These are phyloP conservation scores for Sceloporus tristichus DNA, from an alignment of 2,113 vertebrate species.

Conservation along the genomic window DNA sequence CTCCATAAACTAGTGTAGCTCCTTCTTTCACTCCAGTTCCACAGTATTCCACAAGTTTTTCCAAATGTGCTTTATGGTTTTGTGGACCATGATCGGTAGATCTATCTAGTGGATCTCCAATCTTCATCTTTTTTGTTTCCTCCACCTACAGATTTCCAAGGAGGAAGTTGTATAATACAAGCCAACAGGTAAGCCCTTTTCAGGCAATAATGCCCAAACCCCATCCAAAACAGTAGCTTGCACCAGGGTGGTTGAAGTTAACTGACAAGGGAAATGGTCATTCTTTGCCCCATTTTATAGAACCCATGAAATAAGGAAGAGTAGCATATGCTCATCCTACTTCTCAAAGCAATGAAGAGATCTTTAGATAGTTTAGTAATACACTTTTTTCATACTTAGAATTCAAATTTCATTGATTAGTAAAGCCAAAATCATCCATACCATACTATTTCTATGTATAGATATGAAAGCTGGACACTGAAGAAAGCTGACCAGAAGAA, in stretches of 20 bases:
- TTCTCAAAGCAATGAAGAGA: neutral
- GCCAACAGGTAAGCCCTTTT: neutral
- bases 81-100: constrained; percentile 87
- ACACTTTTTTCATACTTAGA: no score
- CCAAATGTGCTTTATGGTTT: constrained; percentile 86
- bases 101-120: constrained; percentile 86
- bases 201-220: neutral
- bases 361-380: neutral
- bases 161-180: constrained; percentile 10
- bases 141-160: constrained; percentile 77
- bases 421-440: no score
- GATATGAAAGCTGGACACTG: no score
- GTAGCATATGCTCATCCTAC: neutral
- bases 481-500: no score
- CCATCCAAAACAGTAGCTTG: neutral
- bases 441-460: no score
- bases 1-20: constrained; percentile 84
- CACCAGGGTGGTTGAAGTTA: neutral
- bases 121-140: constrained; percentile 90
- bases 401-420: no score
- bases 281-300: neutral
- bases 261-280: neutral
- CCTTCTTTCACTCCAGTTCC: constrained; percentile 85
- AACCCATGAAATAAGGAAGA: neutral
- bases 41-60: constrained; percentile 86